phyloP scores from a whole-genome alignment of 2,113 vertebrate genomes.

The Dolichotis patagonum region DNA sequence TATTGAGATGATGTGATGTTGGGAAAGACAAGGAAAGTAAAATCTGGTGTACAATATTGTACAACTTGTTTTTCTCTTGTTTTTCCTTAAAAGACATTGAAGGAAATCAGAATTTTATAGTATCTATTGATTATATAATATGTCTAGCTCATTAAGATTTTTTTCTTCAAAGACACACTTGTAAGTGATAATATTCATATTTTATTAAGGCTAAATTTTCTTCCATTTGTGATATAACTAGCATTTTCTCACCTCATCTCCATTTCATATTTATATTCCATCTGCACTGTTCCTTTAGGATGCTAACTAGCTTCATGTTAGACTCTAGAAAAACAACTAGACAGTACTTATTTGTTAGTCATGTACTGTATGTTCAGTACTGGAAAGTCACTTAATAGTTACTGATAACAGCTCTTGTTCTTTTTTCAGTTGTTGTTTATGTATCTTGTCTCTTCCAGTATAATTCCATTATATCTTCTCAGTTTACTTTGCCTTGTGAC shows the following conservation, averaged over 20 bases:
- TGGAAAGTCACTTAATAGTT: neutral
- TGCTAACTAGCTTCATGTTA: neutral
- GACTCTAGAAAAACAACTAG: neutral
- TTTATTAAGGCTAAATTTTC: slow-evolving; percentile 41
- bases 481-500: neutral
- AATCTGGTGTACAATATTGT: neutral
- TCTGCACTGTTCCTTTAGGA: neutral
- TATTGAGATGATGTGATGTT: neutral
- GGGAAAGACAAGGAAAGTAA: neutral
- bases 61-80: neutral
- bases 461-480: neutral
- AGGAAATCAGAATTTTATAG: slow-evolving; percentile 19
- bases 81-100: neutral
- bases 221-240: slow-evolving; percentile 51
- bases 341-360: neutral
- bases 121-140: neutral
- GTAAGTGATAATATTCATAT: neutral
- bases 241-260: neutral
- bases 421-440: neutral
- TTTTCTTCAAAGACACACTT: neutral
- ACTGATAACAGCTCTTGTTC: neutral
- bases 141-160: neutral
- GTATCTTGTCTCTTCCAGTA: neutral
- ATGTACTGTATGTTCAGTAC: neutral
- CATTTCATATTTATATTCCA: slow-evolving; percentile 11